Base-by-base conservation (phyloP, 2,888 invertebrate species). In the Portevinia maculata region DNA sequence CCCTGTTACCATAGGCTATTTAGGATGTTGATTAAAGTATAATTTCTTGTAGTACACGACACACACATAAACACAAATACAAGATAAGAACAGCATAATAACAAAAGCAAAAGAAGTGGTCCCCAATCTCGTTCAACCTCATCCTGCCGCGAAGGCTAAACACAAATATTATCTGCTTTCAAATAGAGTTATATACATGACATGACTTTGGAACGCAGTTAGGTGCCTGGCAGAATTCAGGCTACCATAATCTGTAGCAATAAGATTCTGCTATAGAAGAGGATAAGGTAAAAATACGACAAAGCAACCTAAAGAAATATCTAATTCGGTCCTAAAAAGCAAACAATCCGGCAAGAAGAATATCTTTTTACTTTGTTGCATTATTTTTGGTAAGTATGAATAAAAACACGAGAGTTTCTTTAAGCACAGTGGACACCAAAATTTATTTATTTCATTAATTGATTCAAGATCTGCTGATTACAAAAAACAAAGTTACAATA, bases 11-110 rank as follows among this genome's bases (percentile, higher is more conserved):
- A 21, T 13, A 28, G 37, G 44, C 37, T n/a, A n/a, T n/a, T n/a
- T 48, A 48, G 8, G 59, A 57, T 59, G 50, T 60, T 83, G 81
- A 76, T 76, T 71, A 76, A 71, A 76, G 71, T n/a, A n/a, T 67
- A 71, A 71, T 60, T 71, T 55, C 24, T 48, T 69, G 50, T n/a
- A n/a, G n/a, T 62, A 50, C 17, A 15, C 24, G 9, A 67, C 19
- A 57, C 65, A 34, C 41, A 48, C 32, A 34, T 24, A 5, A 19
- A 32, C 24, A 28, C 44, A 60, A 28, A 24, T 28, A n/a, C n/a
- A n/a, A n/a, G 48, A 24, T 24, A 21, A 50, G 32, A 19, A 19
- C 53, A 11, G 9, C 8, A 48, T 9, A 15, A 19, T 34, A 21
- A 53, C 32, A 62, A 28, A 32, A 52, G 57, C 46, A 37, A 39